A percentile compares a stretch with the other conserved stretches of the same genome.
Evolutionary conservation across 2,113 vertebrate species (phyloP).

Genomic region (Verasper variegatus): DNA sequence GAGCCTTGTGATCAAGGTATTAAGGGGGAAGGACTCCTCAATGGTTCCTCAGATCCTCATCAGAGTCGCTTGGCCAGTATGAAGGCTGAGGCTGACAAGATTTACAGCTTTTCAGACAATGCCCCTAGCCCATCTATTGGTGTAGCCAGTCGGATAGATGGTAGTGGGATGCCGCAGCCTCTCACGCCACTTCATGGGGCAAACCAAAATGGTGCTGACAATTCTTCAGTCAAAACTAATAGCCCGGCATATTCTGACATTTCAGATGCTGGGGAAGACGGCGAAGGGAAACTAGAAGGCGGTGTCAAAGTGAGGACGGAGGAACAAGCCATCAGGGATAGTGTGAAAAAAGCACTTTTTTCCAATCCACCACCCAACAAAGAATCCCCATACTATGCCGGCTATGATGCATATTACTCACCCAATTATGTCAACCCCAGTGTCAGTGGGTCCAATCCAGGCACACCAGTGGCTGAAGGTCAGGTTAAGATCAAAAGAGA

Average conservation of each 20-base stretch:
- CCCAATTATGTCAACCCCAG: conserved; percentile 93
- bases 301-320: conserved; percentile 88
- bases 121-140: conserved; percentile 97
- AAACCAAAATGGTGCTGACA: conserved; percentile 96
- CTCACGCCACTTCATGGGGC: conserved; percentile 90
- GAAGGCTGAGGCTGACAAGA: conserved; percentile 97
- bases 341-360: conserved; percentile 95
- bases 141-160: conserved; percentile 91
- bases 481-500: conserved; percentile 94
- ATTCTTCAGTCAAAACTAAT: conserved; percentile 94
- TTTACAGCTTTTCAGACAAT: conserved; percentile 98
- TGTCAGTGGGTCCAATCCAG: conserved; percentile 86
- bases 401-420: conserved; percentile 95
- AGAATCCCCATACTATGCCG: conserved; percentile 92
- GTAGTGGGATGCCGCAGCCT: conserved; percentile 86
- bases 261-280: conserved; percentile 96
- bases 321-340: conserved; percentile 91
- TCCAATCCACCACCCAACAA: conserved; percentile 89
- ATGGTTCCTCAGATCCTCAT: conserved; percentile 93
- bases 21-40: conserved; percentile 92
- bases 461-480: conserved; percentile 80
- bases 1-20: conserved; percentile 86
- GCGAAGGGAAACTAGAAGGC: conserved; percentile 91
- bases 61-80: conserved; percentile 98
- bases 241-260: conserved; percentile 98